Conservation (phyloP, 1,140 invertebrate genomes). For the Coelopa frigida region DNA sequence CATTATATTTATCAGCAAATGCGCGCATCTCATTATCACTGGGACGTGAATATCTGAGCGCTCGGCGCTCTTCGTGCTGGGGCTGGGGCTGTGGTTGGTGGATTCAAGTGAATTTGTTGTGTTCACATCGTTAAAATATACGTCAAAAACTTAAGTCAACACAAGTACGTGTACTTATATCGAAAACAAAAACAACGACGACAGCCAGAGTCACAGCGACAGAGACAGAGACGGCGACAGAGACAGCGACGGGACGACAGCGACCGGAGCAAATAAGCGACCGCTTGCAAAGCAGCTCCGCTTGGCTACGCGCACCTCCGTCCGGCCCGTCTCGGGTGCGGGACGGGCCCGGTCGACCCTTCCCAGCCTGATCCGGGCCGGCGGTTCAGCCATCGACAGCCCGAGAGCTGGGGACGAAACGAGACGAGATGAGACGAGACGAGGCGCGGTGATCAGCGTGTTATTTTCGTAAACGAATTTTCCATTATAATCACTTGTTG, state of each 20-base stretch:
- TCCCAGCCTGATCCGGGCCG: too few species aligned
- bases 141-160: constrained; percentile 44
- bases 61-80: background rate
- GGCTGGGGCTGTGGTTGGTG: constrained; percentile 11
- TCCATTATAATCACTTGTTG: constrained; percentile 15
- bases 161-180: constrained; percentile 44
- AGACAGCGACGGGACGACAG: too few species aligned
- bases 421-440: too few species aligned
- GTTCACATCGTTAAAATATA: constrained; percentile 44
- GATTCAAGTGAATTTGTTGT: constrained; percentile 44
- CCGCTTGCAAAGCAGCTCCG: too few species aligned
- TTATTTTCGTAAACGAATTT: constrained; percentile 1
- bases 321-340: too few species aligned
- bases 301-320: too few species aligned
- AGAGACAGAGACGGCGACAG: too few species aligned
- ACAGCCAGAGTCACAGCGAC: constrained; percentile 23
- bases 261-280: too few species aligned
- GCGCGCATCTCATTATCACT: constrained; percentile 45
- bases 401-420: too few species aligned
- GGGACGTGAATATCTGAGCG: constrained; percentile 34
- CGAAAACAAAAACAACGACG: constrained; percentile 27
- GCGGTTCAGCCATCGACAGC: too few species aligned
- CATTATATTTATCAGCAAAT: constrained; percentile 41
- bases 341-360: too few species aligned
- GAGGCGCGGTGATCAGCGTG: too few species aligned